phyloP scores from a whole-genome alignment of 2,113 vertebrate species.

The Urocitellus parryii region DNA sequence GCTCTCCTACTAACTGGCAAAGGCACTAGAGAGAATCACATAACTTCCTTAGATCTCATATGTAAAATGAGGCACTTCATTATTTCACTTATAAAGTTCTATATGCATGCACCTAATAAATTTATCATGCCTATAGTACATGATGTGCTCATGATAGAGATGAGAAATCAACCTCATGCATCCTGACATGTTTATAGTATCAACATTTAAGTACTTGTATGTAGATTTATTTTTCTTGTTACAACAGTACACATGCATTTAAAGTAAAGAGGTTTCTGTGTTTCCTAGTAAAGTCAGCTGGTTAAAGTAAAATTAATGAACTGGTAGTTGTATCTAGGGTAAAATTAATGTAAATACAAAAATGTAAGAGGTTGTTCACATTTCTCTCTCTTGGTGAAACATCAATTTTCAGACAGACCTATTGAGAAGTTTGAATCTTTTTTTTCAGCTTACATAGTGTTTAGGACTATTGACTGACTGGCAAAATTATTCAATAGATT shows the following conservation, averaged over 20 bases:
- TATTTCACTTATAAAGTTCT: constrained; percentile 50
- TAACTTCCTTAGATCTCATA: constrained; percentile 23
- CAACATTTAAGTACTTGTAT: constrained; percentile 21
- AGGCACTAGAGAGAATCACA: background rate
- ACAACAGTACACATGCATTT: background rate
- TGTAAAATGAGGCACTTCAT: constrained; percentile 54
- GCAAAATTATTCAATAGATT: background rate
- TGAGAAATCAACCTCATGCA: constrained; percentile 22
- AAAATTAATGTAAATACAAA: constrained; percentile 28
- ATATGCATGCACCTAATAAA: constrained; percentile 46
- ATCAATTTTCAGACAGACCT: background rate
- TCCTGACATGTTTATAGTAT: constrained; percentile 55
- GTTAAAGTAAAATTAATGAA: constrained; percentile 23
- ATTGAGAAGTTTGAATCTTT: background rate
- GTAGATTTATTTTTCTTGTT: constrained; percentile 54
- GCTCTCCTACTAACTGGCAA: background rate
- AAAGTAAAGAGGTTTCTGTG: background rate
- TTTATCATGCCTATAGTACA: constrained; percentile 35
- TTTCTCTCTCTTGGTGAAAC: background rate
- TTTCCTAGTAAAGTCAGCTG: background rate
- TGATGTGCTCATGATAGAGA: constrained; percentile 37
- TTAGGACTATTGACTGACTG: background rate
- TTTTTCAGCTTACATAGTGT: background rate
- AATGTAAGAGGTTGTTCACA: background rate
- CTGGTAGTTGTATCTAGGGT: background rate